Base-by-base conservation (phyloP, 2,888 invertebrate species). In the Exocentrus adspersus region DNA sequence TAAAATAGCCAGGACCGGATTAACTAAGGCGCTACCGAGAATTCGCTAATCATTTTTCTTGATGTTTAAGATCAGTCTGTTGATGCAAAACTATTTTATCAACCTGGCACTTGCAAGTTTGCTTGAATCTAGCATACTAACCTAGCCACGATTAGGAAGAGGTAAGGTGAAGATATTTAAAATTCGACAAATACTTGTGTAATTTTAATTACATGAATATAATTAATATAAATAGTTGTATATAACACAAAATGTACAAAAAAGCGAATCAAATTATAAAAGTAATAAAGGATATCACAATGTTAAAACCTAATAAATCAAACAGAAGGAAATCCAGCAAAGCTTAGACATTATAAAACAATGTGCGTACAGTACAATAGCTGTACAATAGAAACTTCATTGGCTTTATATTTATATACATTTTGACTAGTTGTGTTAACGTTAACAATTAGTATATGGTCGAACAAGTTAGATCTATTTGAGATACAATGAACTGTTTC, bases 351-450 rank as follows among this genome's bases (percentile, higher is more conserved):
- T 56, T 60, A 67, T 54, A 68, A 75, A 72, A 72, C 70, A 73
- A 72, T 74, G 71, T 73, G 74, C 72, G 72, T 70, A 73, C 71
- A 69, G 65, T 68, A 65, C 63, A 73, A 72, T 69, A 72, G 73
- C 75, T 76, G 75, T 76, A 76, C 75, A 76, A 72, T 72, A 72
- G 60, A 70, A 71, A 66, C 60, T 56, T 68, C 62, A 60, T 62
- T 53, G 54, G 58, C 59, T 63, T n/a, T n/a, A n/a, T 68, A 70
- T 51, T 19, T 73, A 72, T 77, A 71, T 75, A 77, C 76, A 76
- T 65, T 74, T 75, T 77, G 77, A 77, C 77, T 77, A 77, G 77
- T 72, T 72, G 52, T 66, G 69, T 72, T 37, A 37, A 37, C 37
- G 72, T 75, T 71, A 72, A 72, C 69, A 69, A 64, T 71, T 68